Percentiles rank a stretch among this genome's conserved stretches.
phyloP scores from a whole-genome alignment of 2,113 vertebrate species.

The Garra rufa region DNA sequence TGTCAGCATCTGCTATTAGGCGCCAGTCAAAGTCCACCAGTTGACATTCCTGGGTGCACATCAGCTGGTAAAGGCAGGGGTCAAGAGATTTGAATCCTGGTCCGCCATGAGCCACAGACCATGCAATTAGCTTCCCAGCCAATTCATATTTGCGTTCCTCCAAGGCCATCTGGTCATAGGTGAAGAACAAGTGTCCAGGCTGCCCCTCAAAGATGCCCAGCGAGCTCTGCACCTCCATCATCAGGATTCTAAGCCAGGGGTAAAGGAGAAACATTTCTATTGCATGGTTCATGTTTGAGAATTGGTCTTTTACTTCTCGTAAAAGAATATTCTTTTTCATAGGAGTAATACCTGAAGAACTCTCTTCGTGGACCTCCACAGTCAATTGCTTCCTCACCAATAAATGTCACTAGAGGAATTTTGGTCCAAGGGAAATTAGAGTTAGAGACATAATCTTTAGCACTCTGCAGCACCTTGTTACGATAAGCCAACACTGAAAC shows the following conservation, averaged over 20 bases:
- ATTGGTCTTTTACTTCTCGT: not conserved
- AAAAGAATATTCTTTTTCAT: not conserved
- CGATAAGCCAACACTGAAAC: constrained; percentile 30
- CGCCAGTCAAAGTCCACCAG: constrained; percentile 65
- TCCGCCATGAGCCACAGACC: constrained; percentile 70
- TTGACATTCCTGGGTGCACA: constrained; percentile 64
- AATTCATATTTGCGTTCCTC: constrained; percentile 65
- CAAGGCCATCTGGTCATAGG: constrained; percentile 66
- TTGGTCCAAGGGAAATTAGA: constrained; percentile 64
- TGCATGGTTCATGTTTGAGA: not conserved
- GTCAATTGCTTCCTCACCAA: constrained; percentile 54
- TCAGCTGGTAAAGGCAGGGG: constrained; percentile 68
- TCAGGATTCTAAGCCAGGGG: constrained; percentile 58
- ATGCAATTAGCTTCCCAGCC: constrained; percentile 71
- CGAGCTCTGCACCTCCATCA: constrained; percentile 66
- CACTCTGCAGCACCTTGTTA: constrained; percentile 35
- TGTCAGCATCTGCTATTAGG: constrained; percentile 63
- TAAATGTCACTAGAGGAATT: constrained; percentile 61
- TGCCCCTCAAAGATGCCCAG: constrained; percentile 68
- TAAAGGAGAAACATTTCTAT: not conserved
- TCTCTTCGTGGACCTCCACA: constrained; percentile 59
- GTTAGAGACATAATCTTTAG: constrained; percentile 26
- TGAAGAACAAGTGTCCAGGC: constrained; percentile 66
- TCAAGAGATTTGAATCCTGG: constrained; percentile 69
- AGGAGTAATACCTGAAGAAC: constrained; percentile 71